phyloP scores from a whole-genome alignment of 1,140 invertebrate species.

The Protaetia brevitarsis region DNA sequence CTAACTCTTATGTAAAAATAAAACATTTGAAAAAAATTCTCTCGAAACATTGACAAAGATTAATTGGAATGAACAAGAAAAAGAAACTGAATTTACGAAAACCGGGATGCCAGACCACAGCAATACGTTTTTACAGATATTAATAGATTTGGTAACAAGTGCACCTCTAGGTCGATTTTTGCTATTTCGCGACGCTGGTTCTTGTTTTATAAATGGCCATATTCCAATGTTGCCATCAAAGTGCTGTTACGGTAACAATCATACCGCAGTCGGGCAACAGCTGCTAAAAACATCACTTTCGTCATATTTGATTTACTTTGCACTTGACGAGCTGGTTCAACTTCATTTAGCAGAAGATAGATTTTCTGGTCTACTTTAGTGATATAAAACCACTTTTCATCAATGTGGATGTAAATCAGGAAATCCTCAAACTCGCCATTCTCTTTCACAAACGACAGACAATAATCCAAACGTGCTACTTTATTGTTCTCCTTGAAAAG shows the following conservation, averaged over 20 bases:
- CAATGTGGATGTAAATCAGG: slow-evolving; percentile 15
- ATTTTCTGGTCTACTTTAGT: slow-evolving; percentile 17
- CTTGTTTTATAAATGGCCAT: neutral
- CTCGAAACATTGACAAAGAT: too few relatives aligned
- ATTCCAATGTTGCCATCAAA: slow-evolving; percentile 13
- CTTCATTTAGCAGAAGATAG: slow-evolving; percentile 10
- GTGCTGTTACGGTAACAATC: slow-evolving; percentile 11
- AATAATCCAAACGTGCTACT: slow-evolving; percentile 7
- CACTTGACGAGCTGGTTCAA: too few relatives aligned
- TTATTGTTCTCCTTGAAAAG: too few relatives aligned
- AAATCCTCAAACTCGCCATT: slow-evolving; percentile 22
- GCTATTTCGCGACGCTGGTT: too few relatives aligned
- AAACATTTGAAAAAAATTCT: neutral
- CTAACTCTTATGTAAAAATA: too few relatives aligned
- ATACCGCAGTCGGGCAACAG: too few relatives aligned
- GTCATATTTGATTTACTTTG: slow-evolving; percentile 21
- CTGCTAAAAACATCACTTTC: neutral
- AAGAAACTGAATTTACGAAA: too few relatives aligned
- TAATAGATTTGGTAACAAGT: slow-evolving; percentile 1
- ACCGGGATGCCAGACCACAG: too few relatives aligned
- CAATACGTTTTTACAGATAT: too few relatives aligned
- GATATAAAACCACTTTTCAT: slow-evolving; percentile 21
- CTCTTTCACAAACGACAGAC: neutral
- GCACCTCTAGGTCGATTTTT: slow-evolving; percentile 4
- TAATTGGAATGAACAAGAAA: too few relatives aligned